These are phyloP conservation scores for Anoplolepis gracilipes DNA, from an alignment of 1,140 invertebrate species.

Conservation along the genomic window DNA sequence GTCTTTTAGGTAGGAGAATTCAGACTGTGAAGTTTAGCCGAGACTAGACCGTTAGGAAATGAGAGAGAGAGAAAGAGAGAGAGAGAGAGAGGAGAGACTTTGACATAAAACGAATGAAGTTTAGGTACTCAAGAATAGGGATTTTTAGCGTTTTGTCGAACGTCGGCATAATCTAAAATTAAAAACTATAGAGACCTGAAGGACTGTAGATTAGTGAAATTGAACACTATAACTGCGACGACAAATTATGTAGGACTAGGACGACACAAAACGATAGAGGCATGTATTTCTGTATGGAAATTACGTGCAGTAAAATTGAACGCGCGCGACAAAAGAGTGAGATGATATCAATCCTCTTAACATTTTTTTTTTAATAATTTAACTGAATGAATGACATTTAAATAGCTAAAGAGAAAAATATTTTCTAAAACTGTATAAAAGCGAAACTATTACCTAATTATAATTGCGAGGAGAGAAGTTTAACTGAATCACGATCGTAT, in stretches of 20 bases:
- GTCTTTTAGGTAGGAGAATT: conserved; percentile 17
- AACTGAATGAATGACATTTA: not conserved
- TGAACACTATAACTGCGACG: not conserved
- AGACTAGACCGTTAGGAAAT: conserved; percentile 12
- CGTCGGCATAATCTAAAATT: conserved; percentile 11
- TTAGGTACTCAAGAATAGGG: not conserved
- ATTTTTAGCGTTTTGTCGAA: conserved; percentile 22
- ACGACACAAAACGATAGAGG: too few relatives aligned
- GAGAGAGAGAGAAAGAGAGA: not conserved
- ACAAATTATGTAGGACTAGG: not conserved
- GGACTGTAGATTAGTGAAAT: conserved; percentile 1
- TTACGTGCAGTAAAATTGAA: not conserved
- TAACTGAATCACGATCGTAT: not conserved
- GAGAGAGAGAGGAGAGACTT: conserved; percentile 19
- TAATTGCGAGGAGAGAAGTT: not conserved
- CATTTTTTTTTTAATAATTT: not conserved
- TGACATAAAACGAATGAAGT: not conserved
- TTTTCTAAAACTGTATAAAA: conserved; percentile 46
- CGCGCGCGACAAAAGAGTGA: not conserved
- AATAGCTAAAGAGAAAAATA: conserved; percentile 9
- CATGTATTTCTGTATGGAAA: conserved; percentile 33
- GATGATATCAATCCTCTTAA: not conserved
- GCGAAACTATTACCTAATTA: conserved; percentile 4
- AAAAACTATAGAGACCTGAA: conserved; percentile 51
- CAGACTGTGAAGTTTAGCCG: not conserved